phyloP scores from a whole-genome alignment of 2,113 vertebrate genomes.

The Melanerpes aurifrons region DNA sequence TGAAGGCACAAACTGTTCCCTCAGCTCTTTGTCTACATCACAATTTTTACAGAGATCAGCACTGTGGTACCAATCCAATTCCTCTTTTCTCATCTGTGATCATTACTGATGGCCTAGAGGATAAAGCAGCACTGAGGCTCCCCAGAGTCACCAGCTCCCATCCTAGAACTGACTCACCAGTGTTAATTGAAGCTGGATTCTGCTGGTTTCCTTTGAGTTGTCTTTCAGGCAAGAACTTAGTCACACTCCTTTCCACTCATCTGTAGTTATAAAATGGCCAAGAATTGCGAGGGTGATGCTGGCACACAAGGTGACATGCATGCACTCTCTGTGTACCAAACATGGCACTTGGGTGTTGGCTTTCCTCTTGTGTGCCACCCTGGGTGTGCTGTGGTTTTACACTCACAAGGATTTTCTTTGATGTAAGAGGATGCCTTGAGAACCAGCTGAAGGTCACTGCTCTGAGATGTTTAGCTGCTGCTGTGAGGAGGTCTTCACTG shows the following conservation, averaged over 20 bases:
- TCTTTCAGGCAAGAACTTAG: background rate
- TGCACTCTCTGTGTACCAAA: accelerated
- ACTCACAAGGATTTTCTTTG: background rate
- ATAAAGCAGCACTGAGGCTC: background rate
- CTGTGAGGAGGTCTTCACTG: background rate
- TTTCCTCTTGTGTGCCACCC: background rate
- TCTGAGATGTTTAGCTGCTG: background rate
- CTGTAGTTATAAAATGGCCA: accelerated
- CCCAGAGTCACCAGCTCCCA: accelerated
- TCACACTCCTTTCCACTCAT: background rate
- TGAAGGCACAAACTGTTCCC: slow-evolving; percentile 3
- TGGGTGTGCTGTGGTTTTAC: accelerated
- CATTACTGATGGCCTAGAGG: accelerated
- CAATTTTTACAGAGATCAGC: background rate
- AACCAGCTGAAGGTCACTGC: background rate
- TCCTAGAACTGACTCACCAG: background rate
- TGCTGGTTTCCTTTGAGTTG: background rate
- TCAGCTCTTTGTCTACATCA: background rate
- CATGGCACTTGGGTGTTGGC: accelerated
- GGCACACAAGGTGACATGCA: accelerated
- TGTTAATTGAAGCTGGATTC: background rate
- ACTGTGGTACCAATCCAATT: accelerated
- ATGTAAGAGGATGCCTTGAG: background rate
- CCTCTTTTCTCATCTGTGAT: background rate
- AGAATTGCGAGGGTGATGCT: accelerated